Conservation (phyloP, 37 sponge, comb jelly and placozoan genomes). For the Diacarnus erythraeanus region DNA sequence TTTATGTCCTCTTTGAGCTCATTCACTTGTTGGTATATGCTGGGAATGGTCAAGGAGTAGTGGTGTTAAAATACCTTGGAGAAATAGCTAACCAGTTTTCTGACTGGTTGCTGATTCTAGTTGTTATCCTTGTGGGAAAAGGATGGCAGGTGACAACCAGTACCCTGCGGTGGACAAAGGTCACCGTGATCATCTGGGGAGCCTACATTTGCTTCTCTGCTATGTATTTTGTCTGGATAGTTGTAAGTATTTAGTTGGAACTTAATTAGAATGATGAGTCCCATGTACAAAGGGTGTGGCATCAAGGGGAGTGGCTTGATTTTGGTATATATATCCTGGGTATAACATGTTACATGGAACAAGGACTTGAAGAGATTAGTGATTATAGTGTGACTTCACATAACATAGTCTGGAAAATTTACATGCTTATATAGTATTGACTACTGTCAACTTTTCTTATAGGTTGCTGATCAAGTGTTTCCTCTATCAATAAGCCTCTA, state of each 20-base stretch:
- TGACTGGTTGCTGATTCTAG: constrained; percentile 68
- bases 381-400: too few species aligned
- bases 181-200: constrained; percentile 39
- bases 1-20: constrained; percentile 13
- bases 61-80: constrained; percentile 27
- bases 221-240: constrained; percentile 37
- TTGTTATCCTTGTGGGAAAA: constrained; percentile 64
- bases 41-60: constrained; percentile 48
- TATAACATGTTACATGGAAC: too few species aligned
- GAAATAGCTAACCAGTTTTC: constrained; percentile 29
- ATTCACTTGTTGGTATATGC: constrained; percentile 59
- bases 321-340: too few species aligned
- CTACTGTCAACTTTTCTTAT: background rate
- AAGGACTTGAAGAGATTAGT: too few species aligned
- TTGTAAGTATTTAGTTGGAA: constrained; percentile 62
- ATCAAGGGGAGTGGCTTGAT: too few species aligned
- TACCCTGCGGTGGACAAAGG: constrained; percentile 32
- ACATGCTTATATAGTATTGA: too few species aligned
- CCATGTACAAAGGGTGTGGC: too few species aligned
- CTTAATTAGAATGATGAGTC: too few species aligned
- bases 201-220: constrained; percentile 43
- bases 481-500: constrained; percentile 3
- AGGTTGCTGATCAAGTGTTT: constrained; percentile 41
- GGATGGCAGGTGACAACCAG: constrained; percentile 68
- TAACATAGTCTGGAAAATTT: too few species aligned